Evolutionary conservation across 2,797 vertebrate species (phyloP), one percentile per base, ranked within the genome.

Genomic region (Lateolabrax maculatus): DNA sequence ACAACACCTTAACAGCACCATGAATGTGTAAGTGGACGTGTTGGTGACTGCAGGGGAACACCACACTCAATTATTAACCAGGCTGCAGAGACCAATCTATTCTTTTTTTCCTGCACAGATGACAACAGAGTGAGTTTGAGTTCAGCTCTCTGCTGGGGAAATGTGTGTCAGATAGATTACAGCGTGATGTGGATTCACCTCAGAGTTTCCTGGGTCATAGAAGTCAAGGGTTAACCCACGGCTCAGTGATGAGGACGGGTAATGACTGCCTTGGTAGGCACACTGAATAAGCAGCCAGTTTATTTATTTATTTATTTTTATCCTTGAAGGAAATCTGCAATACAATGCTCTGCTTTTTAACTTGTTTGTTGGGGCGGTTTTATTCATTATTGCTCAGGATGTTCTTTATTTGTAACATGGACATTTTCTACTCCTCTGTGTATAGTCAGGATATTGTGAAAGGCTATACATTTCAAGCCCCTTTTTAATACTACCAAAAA

Each of bases 91-190:
- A 57, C n/a, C 66, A 3, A 46, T 69, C 71, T 6, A 71, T 71
- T 58, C 86, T 31, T 19, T 75, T 89, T 64, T 81, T 84, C 69
- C 58, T 77, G 71, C 65, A 61, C 62, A 70, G 82, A 87, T 85
- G 80, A 86, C 66, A 48, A 34, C 51, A 73, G 60, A 77, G 71
- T 74, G 44, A 34, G 37, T 56, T 23, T 36, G 4, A 19, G 11
- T 61, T 53, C n/a, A 55, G 34, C 60, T 61, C 48, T 84, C 67
- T 80, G 55, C 56, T 25, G 43, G 16, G 36, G n/a, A 25, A 15
- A 52, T 70, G 44, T 78, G 44, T 77, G 60, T 58, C 46, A 16
- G 2, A 37, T 67, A 74, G 56, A 77, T 79, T 67, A 66, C 48
- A 9, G 2, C 4, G 29, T 79, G 71, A 56, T 8, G 1, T 58